Evolutionary conservation across 2,797 vertebrate species (phyloP), one percentile per base, ranked within the genome.

Genomic region (Mallotus villosus): DNA sequence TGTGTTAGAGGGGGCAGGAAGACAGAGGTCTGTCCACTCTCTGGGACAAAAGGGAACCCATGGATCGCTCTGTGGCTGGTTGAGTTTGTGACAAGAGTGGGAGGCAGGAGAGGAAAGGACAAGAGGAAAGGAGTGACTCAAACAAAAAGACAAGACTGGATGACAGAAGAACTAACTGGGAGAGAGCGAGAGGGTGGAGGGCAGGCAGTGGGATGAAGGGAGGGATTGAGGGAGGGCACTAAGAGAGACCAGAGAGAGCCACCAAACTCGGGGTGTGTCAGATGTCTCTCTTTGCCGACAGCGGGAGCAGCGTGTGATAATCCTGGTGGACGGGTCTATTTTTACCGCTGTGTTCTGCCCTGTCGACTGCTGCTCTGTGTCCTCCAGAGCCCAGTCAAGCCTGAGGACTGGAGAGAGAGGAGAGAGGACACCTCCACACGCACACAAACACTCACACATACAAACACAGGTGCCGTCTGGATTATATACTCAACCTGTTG

Each of bases 291-390:
- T 55, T 9, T 55, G 16, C 51, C 19, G 19, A n/a, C 83, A 53
- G 34, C 37, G 25, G 51, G 51, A 83, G 86, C 82, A 87, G 87
- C 83, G 82, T 83, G 92, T 84, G 94, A 96, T 95, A 95, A 95
- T 93, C 91, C 94, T 90, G 90, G 91, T 92, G 90, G 91, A 87
- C 81, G 74, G 86, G 85, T 90, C 95, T 96, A 96, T 95, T 95
- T 96, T 94, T 96, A 96, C 92, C 92, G 83, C 87, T 63, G 89
- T 91, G 92, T 92, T 93, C 89, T 93, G 82, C 90, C 90, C 91
- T 90, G 92, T 89, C 93, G 83, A 84, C 86, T 85, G 65, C 63
- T 68, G 81, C 86, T 88, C 91, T 75, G 91, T 86, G 86, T 73
- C 89, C 87, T 66, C 90, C 72, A 74, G 70, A 63, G 51, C 62